Evolutionary conservation across 2,888 invertebrate species (phyloP).

Genomic region (Acanthosepion esculentum): DNA sequence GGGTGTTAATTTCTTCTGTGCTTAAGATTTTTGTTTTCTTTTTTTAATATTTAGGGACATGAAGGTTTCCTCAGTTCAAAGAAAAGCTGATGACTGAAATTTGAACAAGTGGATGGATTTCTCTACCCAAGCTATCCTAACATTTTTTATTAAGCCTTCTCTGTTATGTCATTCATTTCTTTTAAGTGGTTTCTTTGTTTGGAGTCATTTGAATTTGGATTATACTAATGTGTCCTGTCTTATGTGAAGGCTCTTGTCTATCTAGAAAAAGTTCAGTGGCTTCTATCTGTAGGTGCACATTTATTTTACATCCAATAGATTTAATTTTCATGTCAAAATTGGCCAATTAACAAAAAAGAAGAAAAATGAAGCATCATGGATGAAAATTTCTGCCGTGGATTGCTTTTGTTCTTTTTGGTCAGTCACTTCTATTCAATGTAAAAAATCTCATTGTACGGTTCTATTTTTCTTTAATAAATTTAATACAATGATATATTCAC

Average conservation of each 20-base stretch:
- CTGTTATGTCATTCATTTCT: neutral
- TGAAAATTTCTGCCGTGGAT: neutral
- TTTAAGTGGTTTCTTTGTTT: neutral
- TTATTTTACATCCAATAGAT: neutral
- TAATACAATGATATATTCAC: neutral
- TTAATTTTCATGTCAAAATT: neutral
- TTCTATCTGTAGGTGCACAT: slow-evolving; percentile 14
- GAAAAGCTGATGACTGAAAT: slow-evolving; percentile 60
- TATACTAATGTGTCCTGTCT: neutral
- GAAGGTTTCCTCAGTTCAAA: slow-evolving; percentile 86
- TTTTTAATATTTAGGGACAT: slow-evolving; percentile 82
- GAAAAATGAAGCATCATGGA: neutral
- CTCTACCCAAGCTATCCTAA: neutral
- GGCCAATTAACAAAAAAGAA: neutral
- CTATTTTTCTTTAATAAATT: neutral
- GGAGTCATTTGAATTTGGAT: neutral
- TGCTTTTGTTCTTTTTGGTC: neutral
- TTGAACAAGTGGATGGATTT: neutral
- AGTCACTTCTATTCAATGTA: neutral
- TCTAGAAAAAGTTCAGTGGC: neutral
- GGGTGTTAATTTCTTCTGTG: no score
- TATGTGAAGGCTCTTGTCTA: neutral
- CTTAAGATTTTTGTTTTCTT: neutral
- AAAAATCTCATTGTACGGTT: neutral
- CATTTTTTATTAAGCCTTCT: neutral